phyloP scores from a whole-genome alignment of 2,797 vertebrate species.

The Leptoclinus maculatus region DNA sequence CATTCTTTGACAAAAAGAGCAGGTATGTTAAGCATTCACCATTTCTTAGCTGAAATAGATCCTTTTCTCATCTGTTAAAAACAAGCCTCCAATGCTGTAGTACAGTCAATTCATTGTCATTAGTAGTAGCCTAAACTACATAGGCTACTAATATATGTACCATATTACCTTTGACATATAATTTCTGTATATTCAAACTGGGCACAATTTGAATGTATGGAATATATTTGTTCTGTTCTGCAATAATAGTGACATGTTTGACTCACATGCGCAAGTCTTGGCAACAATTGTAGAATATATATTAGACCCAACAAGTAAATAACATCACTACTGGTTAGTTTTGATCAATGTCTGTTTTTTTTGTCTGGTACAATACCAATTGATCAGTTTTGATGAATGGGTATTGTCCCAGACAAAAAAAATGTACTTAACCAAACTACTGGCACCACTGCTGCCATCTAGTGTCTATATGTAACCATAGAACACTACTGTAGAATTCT shows the following conservation, averaged over 20 bases:
- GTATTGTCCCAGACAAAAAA: conserved; percentile 4
- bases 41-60: neutral
- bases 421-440: neutral
- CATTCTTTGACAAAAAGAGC: neutral
- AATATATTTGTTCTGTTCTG: neutral
- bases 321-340: neutral
- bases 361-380: too few species aligned
- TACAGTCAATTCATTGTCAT: neutral
- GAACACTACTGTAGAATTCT: neutral
- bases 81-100: neutral
- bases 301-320: neutral
- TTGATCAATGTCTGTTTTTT: too few species aligned
- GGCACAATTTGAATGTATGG: neutral
- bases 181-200: neutral
- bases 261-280: neutral
- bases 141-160: neutral
- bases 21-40: neutral
- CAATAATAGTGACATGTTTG: neutral
- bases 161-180: neutral
- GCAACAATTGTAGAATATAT: neutral
- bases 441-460: conserved; percentile 69
- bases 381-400: neutral
- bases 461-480: conserved; percentile 46
- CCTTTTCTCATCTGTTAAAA: neutral
- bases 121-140: neutral